Evolutionary conservation across 1,140 invertebrate genomes (phyloP).

Genomic region (Chionoecetes opilio): DNA sequence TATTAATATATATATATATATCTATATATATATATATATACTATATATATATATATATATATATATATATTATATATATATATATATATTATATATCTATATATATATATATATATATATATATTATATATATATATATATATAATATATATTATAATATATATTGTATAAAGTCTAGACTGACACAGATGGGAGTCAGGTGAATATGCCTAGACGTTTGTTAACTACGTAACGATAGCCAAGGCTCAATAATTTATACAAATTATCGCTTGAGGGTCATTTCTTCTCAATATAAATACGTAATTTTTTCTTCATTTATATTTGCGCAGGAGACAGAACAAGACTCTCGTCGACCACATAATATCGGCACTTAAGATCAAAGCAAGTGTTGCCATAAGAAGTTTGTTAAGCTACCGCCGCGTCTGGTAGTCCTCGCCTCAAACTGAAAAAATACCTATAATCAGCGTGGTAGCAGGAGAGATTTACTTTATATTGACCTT

Average conservation of each 20-base stretch:
- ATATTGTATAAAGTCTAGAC: not conserved
- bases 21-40: no score
- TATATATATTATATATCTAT: no score
- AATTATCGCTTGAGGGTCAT: not conserved
- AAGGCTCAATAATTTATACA: not conserved
- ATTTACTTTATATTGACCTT: slow-evolving; percentile 31
- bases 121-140: no score
- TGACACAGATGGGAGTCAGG: not conserved
- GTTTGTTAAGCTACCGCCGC: not conserved
- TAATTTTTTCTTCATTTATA: not conserved
- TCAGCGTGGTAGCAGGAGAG: not conserved
- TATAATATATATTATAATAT: no score
- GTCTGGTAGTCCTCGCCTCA: not conserved
- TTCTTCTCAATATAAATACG: not conserved
- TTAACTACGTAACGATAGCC: not conserved
- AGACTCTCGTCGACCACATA: not conserved
- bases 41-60: no score
- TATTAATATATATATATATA: no score
- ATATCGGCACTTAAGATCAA: not conserved
- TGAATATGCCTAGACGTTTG: not conserved
- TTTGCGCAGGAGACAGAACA: no score
- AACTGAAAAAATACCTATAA: not conserved
- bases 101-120: no score
- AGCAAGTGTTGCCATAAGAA: not conserved
- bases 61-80: no score